A percentile compares a stretch with the other conserved stretches of the same genome.
These are phyloP conservation scores for Psittacara wagleri DNA, from an alignment of 2,113 vertebrate genomes.

Conservation along the genomic window DNA sequence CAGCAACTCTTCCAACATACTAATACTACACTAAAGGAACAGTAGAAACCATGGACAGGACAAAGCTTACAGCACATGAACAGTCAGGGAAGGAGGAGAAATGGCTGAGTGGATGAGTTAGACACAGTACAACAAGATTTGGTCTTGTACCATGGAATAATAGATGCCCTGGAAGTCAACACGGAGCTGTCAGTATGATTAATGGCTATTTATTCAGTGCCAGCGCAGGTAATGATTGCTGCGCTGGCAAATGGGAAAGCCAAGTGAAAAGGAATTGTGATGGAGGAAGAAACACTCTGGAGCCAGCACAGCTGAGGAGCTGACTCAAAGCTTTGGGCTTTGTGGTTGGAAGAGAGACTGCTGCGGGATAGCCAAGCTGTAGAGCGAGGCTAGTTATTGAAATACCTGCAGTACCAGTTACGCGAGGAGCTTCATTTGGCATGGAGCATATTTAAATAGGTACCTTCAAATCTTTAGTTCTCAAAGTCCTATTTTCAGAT, in stretches of 20 bases:
- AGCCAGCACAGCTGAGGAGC: neutral
- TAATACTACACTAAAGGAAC: neutral
- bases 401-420: conserved; percentile 6
- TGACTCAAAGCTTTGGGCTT: conserved; percentile 37
- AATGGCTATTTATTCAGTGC: neutral
- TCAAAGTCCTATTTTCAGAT: neutral
- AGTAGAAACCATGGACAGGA: neutral
- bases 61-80: neutral
- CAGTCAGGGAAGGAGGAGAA: neutral
- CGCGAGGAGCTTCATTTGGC: neutral
- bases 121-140: neutral
- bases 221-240: neutral
- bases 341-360: neutral
- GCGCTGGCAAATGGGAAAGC: neutral
- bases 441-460: neutral
- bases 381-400: neutral
- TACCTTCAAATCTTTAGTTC: neutral
- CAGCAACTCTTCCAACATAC: neutral
- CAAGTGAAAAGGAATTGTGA: neutral
- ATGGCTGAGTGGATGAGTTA: neutral
- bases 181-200: neutral
- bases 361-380: neutral
- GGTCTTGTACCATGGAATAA: neutral
- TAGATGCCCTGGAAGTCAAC: neutral
- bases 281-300: neutral